phyloP scores from a whole-genome alignment of 2,888 invertebrate species.

The Pandemis corylana region DNA sequence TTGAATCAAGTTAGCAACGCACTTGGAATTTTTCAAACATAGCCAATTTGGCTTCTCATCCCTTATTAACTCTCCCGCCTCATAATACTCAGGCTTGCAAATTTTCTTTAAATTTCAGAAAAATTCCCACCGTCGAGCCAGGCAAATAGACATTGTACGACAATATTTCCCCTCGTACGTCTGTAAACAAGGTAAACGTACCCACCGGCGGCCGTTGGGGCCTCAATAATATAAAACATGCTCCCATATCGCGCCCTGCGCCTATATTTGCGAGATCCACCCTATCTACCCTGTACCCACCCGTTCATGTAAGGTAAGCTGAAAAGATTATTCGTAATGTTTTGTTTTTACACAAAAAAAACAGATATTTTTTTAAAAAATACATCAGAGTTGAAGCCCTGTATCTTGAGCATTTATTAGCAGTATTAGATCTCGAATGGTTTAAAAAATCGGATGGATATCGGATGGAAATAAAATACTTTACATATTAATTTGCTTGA shows the following conservation, averaged over 20 bases:
- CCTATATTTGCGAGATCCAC: conserved; percentile 63
- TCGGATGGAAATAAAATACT: no score
- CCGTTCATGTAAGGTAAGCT: conserved; percentile 33
- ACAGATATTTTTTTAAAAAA: neutral
- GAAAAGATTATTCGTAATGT: conserved; percentile 28
- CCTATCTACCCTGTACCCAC: conserved; percentile 40
- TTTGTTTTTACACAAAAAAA: conserved; percentile 33
- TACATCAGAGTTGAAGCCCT: neutral
- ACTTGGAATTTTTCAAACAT: neutral
- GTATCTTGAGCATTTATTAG: no score
- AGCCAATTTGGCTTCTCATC: neutral
- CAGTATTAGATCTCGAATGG: no score
- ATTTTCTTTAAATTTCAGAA: conserved; percentile 32
- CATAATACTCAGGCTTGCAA: conserved; percentile 20
- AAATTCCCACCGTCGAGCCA: conserved; percentile 19
- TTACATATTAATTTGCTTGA: no score
- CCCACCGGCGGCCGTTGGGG: conserved; percentile 58
- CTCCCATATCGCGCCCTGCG: conserved; percentile 61
- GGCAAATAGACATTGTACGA: conserved; percentile 41
- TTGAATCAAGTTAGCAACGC: neutral
- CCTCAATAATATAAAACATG: conserved; percentile 83
- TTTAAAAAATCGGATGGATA: no score
- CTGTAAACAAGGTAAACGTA: conserved; percentile 75
- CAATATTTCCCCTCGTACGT: conserved; percentile 55
- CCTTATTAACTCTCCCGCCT: conserved; percentile 13